Evolutionary conservation across 2,888 invertebrate genomes (phyloP).

Genomic region (Agrotis puta): DNA sequence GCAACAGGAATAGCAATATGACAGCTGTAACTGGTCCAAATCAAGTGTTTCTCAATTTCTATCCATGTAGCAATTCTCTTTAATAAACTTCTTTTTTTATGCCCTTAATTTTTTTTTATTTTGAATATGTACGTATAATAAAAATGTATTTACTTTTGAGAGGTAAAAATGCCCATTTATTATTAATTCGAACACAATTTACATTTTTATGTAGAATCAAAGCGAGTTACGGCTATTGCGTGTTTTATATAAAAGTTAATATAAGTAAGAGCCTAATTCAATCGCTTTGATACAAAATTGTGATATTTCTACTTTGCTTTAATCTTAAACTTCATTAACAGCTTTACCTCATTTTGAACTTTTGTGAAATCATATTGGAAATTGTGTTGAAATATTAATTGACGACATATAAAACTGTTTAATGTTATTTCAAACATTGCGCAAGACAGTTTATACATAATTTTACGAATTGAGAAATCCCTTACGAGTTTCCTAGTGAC

Average conservation of each 20-base stretch:
- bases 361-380: not conserved
- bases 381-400: slow-evolving; percentile 18
- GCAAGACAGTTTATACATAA: slow-evolving; percentile 2
- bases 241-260: not conserved
- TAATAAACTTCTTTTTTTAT: not conserved
- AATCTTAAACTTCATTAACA: not conserved
- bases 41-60: slow-evolving; percentile 1
- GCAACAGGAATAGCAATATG: slow-evolving; percentile 3
- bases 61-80: too few species aligned
- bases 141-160: not conserved
- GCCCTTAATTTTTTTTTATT: too few species aligned
- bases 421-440: slow-evolving; percentile 10
- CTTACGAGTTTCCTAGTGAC: not conserved
- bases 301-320: not conserved
- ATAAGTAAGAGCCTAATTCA: slow-evolving; percentile 3
- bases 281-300: not conserved
- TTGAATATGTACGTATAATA: not conserved
- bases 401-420: not conserved
- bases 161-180: not conserved
- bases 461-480: slow-evolving; percentile 11
- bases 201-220: slow-evolving; percentile 3
- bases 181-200: slow-evolving; percentile 4
- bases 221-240: not conserved
- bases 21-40: not conserved
- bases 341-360: not conserved